Evolutionary conservation across 2,888 invertebrate species (phyloP).

Genomic region (Carabus problematicus): DNA sequence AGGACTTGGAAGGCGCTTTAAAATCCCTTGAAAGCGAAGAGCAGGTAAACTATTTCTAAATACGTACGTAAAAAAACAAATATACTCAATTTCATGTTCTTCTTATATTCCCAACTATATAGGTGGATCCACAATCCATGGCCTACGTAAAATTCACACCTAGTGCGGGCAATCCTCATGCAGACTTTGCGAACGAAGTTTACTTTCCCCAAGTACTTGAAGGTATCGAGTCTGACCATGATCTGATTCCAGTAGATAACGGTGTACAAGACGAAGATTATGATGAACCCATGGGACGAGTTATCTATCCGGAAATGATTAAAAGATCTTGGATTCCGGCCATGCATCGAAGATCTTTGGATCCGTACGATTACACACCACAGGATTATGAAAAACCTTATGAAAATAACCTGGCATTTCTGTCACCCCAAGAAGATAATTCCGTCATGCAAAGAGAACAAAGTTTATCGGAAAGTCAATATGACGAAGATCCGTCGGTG

Average conservation of each 20-base stretch:
- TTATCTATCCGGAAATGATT: conserved; percentile 48
- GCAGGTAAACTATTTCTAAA: conserved; percentile 48
- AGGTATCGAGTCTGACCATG: conserved; percentile 47
- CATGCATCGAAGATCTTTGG: conserved; percentile 54
- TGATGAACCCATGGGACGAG: conserved; percentile 49
- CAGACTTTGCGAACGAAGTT: conserved; percentile 81
- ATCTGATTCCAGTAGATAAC: conserved; percentile 23
- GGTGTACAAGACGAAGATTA: conserved; percentile 59
- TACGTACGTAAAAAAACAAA: no score
- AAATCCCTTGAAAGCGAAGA: conserved; percentile 62
- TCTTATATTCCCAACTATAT: conserved; percentile 46
- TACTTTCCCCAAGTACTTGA: conserved; percentile 74
- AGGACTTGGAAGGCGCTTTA: conserved; percentile 63
- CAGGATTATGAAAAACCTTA: conserved; percentile 34
- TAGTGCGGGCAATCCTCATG: conserved; percentile 66
- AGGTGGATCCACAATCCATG: conserved; percentile 71
- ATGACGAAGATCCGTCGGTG: conserved; percentile 12
- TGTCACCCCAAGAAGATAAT: conserved; percentile 13
- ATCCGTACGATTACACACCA: conserved; percentile 34
- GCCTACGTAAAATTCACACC: conserved; percentile 84
- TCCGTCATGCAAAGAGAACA: neutral
- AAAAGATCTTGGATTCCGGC: conserved; percentile 57
- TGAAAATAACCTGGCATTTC: conserved; percentile 18
- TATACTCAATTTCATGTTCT: conserved; percentile 46
- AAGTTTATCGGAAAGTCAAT: neutral